Evolutionary conservation across 2,888 invertebrate genomes (phyloP), one percentile per base, ranked within the genome.

Genomic region (Embidobia sp.): DNA sequence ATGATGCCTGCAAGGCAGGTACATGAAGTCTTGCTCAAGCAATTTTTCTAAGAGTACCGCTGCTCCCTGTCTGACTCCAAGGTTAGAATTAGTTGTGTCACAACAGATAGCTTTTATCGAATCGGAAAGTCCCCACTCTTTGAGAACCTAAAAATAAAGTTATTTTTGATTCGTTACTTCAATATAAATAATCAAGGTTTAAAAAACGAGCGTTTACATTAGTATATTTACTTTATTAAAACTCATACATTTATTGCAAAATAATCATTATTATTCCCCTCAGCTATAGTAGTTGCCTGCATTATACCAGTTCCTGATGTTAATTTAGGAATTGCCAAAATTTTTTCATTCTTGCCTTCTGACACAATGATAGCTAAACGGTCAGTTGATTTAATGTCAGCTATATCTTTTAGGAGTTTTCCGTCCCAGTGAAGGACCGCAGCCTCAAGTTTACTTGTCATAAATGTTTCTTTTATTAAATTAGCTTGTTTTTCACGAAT

Each of bases 1-100:
- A 37, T 83, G 80, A 48, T 81, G 82, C 13, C 80, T 57, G 51
- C 81, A 83, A 10, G 82, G 74, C 3, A 84, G 42, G 49, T 80
- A 81, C 11, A 82, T 44, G 22, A 51, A 40, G 13, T 19, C 16
- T 48, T 22, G 15, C 40, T 79, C 49, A 6, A 48, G 26, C n/a
- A 16, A 1, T 40, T 40, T 22, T 37, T 55, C 37, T 8, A 40
- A 3, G n/a, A 13, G 15, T 13, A 10, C n/a, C 6, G 19, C 51
- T 11, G 51, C 51, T n/a, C 51, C 51, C 4, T 40, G 29, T 10
- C 5, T 49, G 6, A 1, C 7, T 8, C 22, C 22, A 3, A 22
- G 6, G 22, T 22, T 22, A 6, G 22, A 22, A 22, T 3, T 6
- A 6, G 22, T 22, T 3, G 22, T 22, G 22, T 22, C 22, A 6